phyloP scores from a whole-genome alignment of 2,113 vertebrate species.

The Lampris megalopsis region DNA sequence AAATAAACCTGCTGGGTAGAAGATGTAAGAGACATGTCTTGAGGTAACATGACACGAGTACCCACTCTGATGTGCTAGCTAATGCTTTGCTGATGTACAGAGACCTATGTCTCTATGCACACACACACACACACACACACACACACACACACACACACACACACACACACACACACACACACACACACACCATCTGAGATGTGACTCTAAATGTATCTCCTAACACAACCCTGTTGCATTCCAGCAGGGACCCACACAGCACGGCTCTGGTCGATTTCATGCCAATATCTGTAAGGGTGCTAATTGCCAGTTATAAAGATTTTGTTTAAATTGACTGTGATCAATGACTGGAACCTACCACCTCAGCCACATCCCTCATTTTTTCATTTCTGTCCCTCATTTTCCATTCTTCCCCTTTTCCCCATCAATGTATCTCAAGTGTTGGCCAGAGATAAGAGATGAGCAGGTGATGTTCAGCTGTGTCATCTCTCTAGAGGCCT shows the following conservation, averaged over 20 bases:
- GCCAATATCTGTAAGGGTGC: conserved; percentile 13
- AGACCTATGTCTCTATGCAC: too few relatives aligned
- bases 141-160: too few relatives aligned
- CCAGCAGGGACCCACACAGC: not conserved
- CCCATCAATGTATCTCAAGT: not conserved
- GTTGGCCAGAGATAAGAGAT: not conserved
- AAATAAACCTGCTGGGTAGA: too few relatives aligned
- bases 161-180: not conserved
- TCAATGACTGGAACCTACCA: not conserved
- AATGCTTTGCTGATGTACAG: too few relatives aligned
- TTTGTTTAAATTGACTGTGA: not conserved
- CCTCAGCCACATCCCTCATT: conserved; percentile 61
- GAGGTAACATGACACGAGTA: too few relatives aligned
- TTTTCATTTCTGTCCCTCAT: not conserved
- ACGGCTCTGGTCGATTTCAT: not conserved
- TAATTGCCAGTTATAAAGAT: conserved; percentile 6
- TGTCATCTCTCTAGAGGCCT: conserved; percentile 51
- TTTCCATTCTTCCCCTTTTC: not conserved
- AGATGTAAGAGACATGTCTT: too few relatives aligned
- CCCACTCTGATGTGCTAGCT: too few relatives aligned
- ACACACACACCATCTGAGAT: not conserved
- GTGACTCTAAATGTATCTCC: not conserved
- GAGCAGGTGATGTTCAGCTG: conserved; percentile 21
- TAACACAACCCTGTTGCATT: conserved; percentile 1
- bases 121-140: too few relatives aligned